phyloP scores from a whole-genome alignment of 2,113 vertebrate genomes.

The Lasiurus borealis region DNA sequence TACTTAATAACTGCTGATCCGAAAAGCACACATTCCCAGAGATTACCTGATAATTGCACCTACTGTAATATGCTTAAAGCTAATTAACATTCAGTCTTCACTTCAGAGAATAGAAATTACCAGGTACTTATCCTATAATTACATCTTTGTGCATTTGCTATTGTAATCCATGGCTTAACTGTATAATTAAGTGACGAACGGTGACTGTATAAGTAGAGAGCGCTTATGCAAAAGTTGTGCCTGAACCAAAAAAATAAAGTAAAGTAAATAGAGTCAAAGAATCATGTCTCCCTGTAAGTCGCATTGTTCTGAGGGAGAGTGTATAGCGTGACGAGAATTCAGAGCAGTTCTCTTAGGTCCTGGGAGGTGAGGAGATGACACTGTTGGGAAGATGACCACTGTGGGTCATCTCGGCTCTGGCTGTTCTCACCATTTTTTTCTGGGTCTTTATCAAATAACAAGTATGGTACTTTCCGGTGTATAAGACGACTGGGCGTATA shows the following conservation, averaged over 20 bases:
- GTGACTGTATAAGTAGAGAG: constrained; percentile 58
- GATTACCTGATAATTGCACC: constrained; percentile 84
- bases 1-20: constrained; percentile 78
- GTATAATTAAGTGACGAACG: constrained; percentile 69
- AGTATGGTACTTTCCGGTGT: no score
- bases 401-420: background rate
- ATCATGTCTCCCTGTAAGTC: constrained; percentile 63
- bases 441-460: background rate
- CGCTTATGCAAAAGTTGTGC: constrained; percentile 71
- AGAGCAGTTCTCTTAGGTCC: background rate
- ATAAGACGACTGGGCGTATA: no score
- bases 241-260: constrained; percentile 59
- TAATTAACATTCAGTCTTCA: constrained; percentile 84
- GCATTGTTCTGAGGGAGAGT: constrained; percentile 56
- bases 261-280: constrained; percentile 60
- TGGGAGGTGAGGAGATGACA: no score
- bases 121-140: constrained; percentile 84
- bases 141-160: constrained; percentile 78
- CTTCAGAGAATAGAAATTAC: constrained; percentile 85
- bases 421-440: background rate
- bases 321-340: background rate
- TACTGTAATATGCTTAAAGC: constrained; percentile 83
- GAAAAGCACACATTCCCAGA: constrained; percentile 83
- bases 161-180: constrained; percentile 76
- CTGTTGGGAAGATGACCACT: no score